Evolutionary conservation across 2,888 invertebrate species (phyloP), one percentile per base, ranked within the genome.

Genomic region (Sarcophaga carnaria): DNA sequence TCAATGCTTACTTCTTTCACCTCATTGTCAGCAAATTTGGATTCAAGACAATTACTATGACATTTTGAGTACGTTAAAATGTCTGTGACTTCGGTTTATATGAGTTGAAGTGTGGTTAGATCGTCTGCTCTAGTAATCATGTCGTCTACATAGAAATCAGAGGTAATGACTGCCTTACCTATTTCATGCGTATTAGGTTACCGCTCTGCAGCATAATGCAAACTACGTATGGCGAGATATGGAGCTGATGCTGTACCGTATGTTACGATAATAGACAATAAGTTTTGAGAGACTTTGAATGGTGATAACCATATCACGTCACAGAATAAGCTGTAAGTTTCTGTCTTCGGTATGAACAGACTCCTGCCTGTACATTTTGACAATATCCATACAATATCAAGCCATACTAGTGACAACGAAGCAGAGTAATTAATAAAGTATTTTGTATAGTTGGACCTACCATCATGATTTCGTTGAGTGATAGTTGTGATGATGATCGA

Each of bases 291-390:
- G 76, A 66, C 6, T 67, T n/a, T 1, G 82, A 37, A 22, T 45
- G 14, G 70, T 83, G 22, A 22, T 22, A 22, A 22, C 22, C 22
- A 22, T 63, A 4, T 76, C 54, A 4, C 83, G 74, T 81, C 74
- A 87, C 14, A 78, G 17, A 37, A 83, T 87, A 0, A 77, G 11
- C 14, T 82, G 82, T 10, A 79, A 60, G 25, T 69, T 69, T 60
- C 80, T n/a, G n/a, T 83, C 67, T 2, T 83, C 74, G 0, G 80
- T 70, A 25, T 72, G 74, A 5, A 81, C 27, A 4, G 4, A 27
- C 27, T 63, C n/a, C 63, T 80, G 80, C 17, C 84, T 45, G 60
- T 81, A 81, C 85, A 85, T 85, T 63, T 85, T 85, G 12, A 70
- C 75, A 47, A 87, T 77, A 47, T 83, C 82, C 22, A 74, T 79